Conservation (phyloP, 2,888 invertebrate species). For the Dascillus cervinus region DNA sequence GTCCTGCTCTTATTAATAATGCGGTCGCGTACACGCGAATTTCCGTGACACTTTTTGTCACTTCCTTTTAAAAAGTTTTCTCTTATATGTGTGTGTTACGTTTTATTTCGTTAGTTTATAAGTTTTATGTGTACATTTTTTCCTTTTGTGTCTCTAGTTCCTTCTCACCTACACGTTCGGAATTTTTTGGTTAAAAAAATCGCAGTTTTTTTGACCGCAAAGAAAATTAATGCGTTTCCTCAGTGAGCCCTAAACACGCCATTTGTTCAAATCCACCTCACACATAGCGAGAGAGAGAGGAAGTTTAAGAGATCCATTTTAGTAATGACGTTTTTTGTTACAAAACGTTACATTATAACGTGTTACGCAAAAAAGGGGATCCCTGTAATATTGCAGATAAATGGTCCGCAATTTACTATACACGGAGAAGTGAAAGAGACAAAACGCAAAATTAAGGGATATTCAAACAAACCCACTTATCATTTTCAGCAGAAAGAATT, state of each 20-base stretch:
- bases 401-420: conserved; percentile 9
- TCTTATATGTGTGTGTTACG: conserved; percentile 17
- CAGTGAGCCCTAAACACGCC: no score
- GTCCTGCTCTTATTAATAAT: conserved; percentile 17
- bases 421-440: no score
- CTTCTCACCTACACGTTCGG: no score
- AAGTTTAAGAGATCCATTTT: conserved; percentile 11
- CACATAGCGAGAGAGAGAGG: no score
- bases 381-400: conserved; percentile 10
- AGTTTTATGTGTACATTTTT: conserved; percentile 11
- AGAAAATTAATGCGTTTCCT: no score
- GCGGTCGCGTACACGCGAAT: conserved; percentile 20
- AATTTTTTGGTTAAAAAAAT: no score
- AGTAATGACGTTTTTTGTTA: conserved; percentile 11
- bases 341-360: conserved; percentile 9
- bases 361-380: conserved; percentile 6
- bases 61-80: conserved; percentile 18
- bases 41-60: conserved; percentile 18
- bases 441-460: no score
- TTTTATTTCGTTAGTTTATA: conserved; percentile 20
- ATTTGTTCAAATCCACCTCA: no score
- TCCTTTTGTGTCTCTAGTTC: neutral
- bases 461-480: no score
- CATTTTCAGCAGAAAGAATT: no score
- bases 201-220: no score